Evolutionary conservation across 2,888 invertebrate genomes (phyloP).

Genomic region (Craniophora ligustri): DNA sequence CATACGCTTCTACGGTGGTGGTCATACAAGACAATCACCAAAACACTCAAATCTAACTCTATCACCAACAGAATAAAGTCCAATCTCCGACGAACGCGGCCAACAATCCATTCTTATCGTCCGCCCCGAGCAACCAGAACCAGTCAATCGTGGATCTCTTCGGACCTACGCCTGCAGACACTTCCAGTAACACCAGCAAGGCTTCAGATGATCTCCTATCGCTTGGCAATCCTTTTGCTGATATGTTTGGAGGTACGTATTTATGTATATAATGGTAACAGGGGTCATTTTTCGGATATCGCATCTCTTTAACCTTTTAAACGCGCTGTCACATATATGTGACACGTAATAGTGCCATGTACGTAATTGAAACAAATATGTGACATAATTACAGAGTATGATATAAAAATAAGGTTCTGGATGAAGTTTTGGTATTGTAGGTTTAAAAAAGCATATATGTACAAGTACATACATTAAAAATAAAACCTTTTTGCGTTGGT

Average conservation of each 20-base stretch:
- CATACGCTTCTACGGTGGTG: constrained; percentile 40
- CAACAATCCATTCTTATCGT: constrained; percentile 96
- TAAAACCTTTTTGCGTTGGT: too few relatives aligned
- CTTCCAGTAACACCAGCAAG: constrained; percentile 81
- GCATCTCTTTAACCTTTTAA: too few relatives aligned
- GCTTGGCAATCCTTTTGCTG: constrained; percentile 97
- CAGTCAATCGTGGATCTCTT: constrained; percentile 94
- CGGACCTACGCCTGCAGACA: constrained; percentile 88
- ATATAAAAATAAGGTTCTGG: too few relatives aligned
- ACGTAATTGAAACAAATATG: too few relatives aligned
- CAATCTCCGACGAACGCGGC: constrained; percentile 92
- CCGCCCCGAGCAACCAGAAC: constrained; percentile 86
- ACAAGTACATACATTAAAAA: too few relatives aligned
- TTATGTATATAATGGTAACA: neutral
- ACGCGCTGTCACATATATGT: too few relatives aligned
- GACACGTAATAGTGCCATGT: too few relatives aligned
- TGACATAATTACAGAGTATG: too few relatives aligned
- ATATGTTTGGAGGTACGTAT: constrained; percentile 91
- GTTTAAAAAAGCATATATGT: too few relatives aligned
- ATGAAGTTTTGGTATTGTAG: too few relatives aligned
- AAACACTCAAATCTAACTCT: neutral
- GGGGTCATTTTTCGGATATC: too few relatives aligned
- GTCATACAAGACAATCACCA: neutral
- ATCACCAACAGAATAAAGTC: constrained; percentile 89
- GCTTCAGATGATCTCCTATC: constrained; percentile 97